Evolutionary conservation across 2,113 vertebrate genomes (phyloP).

Genomic region (Ammodytes dubius): DNA sequence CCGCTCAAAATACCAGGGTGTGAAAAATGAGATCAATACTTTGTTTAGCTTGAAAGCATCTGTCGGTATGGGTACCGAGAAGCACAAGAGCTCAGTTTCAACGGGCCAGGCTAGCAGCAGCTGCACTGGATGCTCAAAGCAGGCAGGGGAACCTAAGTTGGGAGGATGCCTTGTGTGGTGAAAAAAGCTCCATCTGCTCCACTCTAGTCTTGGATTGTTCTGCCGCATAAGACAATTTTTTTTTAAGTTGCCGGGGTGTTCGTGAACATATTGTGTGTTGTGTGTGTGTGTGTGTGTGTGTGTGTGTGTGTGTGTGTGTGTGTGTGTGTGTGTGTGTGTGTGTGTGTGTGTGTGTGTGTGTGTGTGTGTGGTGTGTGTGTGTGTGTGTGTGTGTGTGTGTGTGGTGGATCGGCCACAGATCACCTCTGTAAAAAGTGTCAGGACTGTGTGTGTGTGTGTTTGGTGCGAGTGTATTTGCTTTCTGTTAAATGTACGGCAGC

Average conservation of each 20-base stretch:
- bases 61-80: slow-evolving; percentile 65
- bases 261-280: slow-evolving; percentile 25
- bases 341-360: background rate
- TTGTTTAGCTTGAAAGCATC: slow-evolving; percentile 73
- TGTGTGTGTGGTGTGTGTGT: background rate
- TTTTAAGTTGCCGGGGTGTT: slow-evolving; percentile 6
- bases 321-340: background rate
- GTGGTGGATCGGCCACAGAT: background rate
- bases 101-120: slow-evolving; percentile 32
- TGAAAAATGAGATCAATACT: slow-evolving; percentile 71
- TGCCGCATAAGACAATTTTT: slow-evolving; percentile 1
- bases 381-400: background rate
- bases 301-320: background rate
- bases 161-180: slow-evolving; percentile 32
- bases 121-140: slow-evolving; percentile 44
- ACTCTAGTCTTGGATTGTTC: slow-evolving; percentile 11
- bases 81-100: slow-evolving; percentile 66
- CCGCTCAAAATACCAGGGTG: slow-evolving; percentile 34
- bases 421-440: slow-evolving; percentile 14
- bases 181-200: slow-evolving; percentile 57
- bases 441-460: background rate
- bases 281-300: background rate
- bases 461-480: background rate
- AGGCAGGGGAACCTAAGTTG: slow-evolving; percentile 57
- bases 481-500: background rate